A percentile compares a stretch with the other conserved stretches of the same genome.
Conservation (phyloP, 2,113 vertebrate genomes). For the Casuarius casuarius region DNA sequence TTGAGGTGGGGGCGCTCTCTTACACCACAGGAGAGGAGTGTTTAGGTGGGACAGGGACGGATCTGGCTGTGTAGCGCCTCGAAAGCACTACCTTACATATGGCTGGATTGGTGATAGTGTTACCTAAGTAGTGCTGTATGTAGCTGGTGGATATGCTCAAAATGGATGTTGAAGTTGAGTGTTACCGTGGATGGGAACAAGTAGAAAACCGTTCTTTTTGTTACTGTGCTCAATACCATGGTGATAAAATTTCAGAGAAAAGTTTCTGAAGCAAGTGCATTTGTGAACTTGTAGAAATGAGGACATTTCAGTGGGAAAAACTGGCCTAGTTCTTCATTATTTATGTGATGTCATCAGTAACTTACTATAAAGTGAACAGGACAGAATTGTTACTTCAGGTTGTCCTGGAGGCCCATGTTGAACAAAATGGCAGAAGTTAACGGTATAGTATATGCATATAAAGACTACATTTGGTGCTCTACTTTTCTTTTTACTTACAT, state of each 20-base stretch:
- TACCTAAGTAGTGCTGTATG: rapidly evolving
- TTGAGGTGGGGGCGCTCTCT: neutral
- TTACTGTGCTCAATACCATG: rapidly evolving
- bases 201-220: rapidly evolving
- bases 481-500: rapidly evolving
- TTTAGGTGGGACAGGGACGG: neutral
- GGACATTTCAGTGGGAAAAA: rapidly evolving
- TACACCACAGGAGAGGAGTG: rapidly evolving
- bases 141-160: rapidly evolving
- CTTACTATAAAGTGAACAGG: neutral
- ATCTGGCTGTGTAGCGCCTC: neutral
- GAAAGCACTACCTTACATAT: rapidly evolving
- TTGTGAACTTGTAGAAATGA: rapidly evolving
- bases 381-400: neutral
- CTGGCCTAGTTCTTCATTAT: neutral
- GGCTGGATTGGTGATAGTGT: rapidly evolving
- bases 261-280: rapidly evolving
- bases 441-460: neutral
- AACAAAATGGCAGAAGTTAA: neutral
- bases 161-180: rapidly evolving
- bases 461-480: rapidly evolving
- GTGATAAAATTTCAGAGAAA: rapidly evolving
- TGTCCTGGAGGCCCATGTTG: neutral
- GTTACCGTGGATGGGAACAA: rapidly evolving
- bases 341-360: rapidly evolving